phyloP scores from a whole-genome alignment of 2,797 vertebrate genomes.

The Sebastiscus albofasciatus region DNA sequence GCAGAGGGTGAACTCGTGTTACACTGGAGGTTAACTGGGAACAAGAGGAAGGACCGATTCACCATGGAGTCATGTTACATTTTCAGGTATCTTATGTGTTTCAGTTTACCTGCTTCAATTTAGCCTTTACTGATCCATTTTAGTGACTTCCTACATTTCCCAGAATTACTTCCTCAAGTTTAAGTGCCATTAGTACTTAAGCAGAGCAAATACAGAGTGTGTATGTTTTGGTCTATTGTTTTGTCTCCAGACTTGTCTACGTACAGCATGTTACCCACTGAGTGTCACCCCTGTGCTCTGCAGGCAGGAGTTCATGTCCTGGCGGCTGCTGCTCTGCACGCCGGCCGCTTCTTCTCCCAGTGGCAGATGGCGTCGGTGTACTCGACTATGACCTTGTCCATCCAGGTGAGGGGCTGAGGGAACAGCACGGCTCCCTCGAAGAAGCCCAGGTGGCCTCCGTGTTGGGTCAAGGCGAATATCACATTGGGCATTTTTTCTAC shows the following conservation, averaged over 20 bases:
- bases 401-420: slow-evolving; percentile 96
- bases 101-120: not conserved
- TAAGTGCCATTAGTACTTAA: not conserved
- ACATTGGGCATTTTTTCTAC: slow-evolving; percentile 93
- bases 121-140: not conserved
- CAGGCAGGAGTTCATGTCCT: not conserved
- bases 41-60: slow-evolving; percentile 6
- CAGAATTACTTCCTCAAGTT: not conserved
- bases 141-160: not conserved
- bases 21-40: not conserved
- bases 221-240: not conserved
- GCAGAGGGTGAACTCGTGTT: slow-evolving; percentile 31
- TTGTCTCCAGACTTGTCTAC: not conserved
- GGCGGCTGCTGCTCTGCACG: slow-evolving; percentile 73
- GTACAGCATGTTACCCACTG: not conserved
- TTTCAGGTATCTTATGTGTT: not conserved
- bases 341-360: slow-evolving; percentile 87
- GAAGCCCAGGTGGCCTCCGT: slow-evolving; percentile 97
- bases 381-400: slow-evolving; percentile 95
- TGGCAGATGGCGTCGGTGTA: slow-evolving; percentile 92
- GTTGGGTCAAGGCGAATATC: slow-evolving; percentile 92
- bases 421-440: slow-evolving; percentile 95
- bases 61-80: slow-evolving; percentile 9
- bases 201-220: not conserved
- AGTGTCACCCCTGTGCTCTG: slow-evolving; percentile 29